Percentiles rank a stretch among this genome's conserved stretches.
These are phyloP conservation scores for Augochlorella aurata DNA, from an alignment of 2,888 invertebrate species.

Conservation along the genomic window DNA sequence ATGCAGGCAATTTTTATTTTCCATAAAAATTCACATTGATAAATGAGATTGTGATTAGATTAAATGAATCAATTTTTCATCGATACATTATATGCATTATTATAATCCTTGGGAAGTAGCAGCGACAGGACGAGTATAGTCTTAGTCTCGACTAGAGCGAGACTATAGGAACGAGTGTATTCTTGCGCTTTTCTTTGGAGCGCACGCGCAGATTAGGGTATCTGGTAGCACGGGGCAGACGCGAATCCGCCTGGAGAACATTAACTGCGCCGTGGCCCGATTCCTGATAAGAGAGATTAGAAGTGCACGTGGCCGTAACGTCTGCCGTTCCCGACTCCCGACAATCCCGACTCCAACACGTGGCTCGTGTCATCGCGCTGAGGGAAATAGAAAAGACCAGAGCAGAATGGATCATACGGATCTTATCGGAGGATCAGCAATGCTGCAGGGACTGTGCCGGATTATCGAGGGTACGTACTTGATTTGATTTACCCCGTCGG, in stretches of 20 bases:
- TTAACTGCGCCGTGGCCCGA: constrained; percentile 41
- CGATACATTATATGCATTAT: too few species aligned
- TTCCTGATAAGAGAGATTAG: constrained; percentile 51
- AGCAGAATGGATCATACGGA: constrained; percentile 43
- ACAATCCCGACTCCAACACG: constrained; percentile 47
- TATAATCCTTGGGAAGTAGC: too few species aligned
- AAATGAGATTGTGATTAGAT: too few species aligned
- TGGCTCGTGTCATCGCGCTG: constrained; percentile 63
- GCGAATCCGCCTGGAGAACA: constrained; percentile 6
- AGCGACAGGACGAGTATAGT: too few species aligned
- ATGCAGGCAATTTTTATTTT: too few species aligned
- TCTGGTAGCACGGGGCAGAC: constrained; percentile 18
- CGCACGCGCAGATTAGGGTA: neutral
- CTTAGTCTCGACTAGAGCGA: neutral
- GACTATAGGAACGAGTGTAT: too few species aligned
- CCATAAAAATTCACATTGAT: too few species aligned
- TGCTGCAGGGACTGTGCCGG: constrained; percentile 41
- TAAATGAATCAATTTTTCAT: too few species aligned
- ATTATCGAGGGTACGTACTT: constrained; percentile 53
- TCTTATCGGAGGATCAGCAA: constrained; percentile 60
- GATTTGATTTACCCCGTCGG: constrained; percentile 58
- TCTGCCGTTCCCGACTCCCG: constrained; percentile 29
- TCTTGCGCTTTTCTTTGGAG: neutral
- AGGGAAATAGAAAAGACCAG: constrained; percentile 69
- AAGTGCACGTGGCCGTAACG: constrained; percentile 55